These are phyloP conservation scores for Manis javanica DNA, from an alignment of 2,797 vertebrate genomes.

Conservation along the genomic window DNA sequence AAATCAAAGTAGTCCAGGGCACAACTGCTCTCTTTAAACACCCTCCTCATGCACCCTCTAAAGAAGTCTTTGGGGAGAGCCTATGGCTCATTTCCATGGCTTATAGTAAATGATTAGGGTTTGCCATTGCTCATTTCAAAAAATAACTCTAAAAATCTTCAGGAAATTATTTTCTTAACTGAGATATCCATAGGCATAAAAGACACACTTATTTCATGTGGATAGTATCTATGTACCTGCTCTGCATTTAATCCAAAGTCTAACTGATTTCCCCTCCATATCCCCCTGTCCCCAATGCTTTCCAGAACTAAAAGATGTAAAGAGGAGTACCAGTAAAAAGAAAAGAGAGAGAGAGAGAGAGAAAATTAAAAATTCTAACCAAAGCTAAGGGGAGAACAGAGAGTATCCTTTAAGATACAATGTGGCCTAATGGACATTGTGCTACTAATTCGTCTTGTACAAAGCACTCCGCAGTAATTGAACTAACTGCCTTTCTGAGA, in stretches of 20 bases:
- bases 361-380: neutral
- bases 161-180: neutral
- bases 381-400: neutral
- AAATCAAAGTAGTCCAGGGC: neutral
- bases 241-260: neutral
- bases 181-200: neutral
- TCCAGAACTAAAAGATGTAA: neutral
- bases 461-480: neutral
- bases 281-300: neutral
- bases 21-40: neutral
- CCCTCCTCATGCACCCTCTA: no score
- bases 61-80: neutral
- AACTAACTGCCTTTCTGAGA: conserved; percentile 15
- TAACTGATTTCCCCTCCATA: neutral
- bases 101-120: neutral
- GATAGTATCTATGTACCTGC: neutral
- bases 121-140: neutral
- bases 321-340: neutral
- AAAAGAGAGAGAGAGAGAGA: neutral
- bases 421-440: neutral
- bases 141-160: neutral
- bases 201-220: neutral
- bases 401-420: neutral
- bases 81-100: neutral
- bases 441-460: neutral